These are phyloP conservation scores for Ptychobarbus kaznakovi DNA, from an alignment of 2,797 vertebrate species.

Conservation along the genomic window DNA sequence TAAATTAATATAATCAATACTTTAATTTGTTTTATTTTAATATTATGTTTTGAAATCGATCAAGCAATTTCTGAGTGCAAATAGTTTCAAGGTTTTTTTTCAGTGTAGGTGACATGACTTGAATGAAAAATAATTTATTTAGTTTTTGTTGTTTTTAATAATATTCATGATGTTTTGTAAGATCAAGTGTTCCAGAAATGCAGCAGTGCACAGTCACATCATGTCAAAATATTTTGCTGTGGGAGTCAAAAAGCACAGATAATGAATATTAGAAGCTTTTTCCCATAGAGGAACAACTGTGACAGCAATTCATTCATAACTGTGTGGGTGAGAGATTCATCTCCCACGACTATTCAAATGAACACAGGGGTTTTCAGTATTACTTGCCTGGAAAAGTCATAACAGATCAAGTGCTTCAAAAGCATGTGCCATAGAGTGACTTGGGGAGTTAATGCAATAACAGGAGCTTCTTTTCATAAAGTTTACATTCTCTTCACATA, in stretches of 20 bases:
- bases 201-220: slow-evolving; percentile 6
- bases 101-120: background rate
- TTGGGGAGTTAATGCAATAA: slow-evolving; percentile 41
- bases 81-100: background rate
- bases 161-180: background rate
- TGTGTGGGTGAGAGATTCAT: slow-evolving; percentile 56
- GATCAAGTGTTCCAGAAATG: background rate
- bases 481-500: background rate
- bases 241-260: slow-evolving; percentile 12
- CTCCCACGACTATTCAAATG: slow-evolving; percentile 61
- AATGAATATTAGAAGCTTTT: slow-evolving; percentile 36
- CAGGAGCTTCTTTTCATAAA: slow-evolving; percentile 2
- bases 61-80: background rate
- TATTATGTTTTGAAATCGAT: background rate
- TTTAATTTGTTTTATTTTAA: background rate
- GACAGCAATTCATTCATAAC: slow-evolving; percentile 52
- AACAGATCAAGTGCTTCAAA: slow-evolving; percentile 54
- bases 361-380: slow-evolving; percentile 62
- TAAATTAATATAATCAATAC: background rate
- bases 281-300: slow-evolving; percentile 40
- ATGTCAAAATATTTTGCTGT: background rate
- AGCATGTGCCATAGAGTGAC: slow-evolving; percentile 55
- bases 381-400: slow-evolving; percentile 58
- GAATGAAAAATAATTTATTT: background rate
- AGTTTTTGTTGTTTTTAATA: background rate